Base-by-base conservation (phyloP, 92 coral and sea anemone species). In the Micromussa lordhowensis region DNA sequence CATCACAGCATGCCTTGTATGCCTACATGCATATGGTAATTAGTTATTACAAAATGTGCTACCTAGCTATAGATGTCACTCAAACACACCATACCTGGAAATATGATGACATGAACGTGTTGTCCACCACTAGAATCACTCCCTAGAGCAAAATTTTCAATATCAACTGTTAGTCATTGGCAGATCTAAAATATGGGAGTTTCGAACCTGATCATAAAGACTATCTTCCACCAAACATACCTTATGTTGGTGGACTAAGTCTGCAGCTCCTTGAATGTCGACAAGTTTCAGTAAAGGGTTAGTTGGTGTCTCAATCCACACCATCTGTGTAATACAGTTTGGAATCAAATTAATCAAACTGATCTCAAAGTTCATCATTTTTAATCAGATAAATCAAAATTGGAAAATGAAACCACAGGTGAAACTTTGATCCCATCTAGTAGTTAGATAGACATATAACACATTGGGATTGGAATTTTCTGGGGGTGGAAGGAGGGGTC, bases 301-400 rank as follows among this genome's bases (percentile, higher is more conserved):
- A 54, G 99, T 97, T 44, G 99, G 99, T n/a, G 99, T 97, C 90
- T 97, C 99, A 38, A 97, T 86, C 99, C 99, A 97, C 8, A 97
- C 98, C 92, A 97, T 86, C 99, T 97, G 79, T 17, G 24, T n/a
- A n/a, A n/a, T n/a, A n/a, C n/a, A n/a, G n/a, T n/a, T 75, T 53
- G 5, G 1, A 28, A 57, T 40, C 0, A 38, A 66, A 63, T 7
- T 11, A 1, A 11, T n/a, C n/a, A n/a, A n/a, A n/a, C n/a, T n/a
- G n/a, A n/a, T n/a, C n/a, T n/a, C n/a, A n/a, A n/a, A n/a, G n/a
- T n/a, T n/a, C n/a, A n/a, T n/a, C n/a, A n/a, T n/a, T n/a, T n/a
- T n/a, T n/a, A n/a, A 28, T 31, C 19, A 17, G 10, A 26, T 4
- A 40, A 40, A 40, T 40, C 48, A 40, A 40, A 40, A 40, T 40